phyloP scores from a whole-genome alignment of 2,888 invertebrate genomes.

The Salpingus planirostris region DNA sequence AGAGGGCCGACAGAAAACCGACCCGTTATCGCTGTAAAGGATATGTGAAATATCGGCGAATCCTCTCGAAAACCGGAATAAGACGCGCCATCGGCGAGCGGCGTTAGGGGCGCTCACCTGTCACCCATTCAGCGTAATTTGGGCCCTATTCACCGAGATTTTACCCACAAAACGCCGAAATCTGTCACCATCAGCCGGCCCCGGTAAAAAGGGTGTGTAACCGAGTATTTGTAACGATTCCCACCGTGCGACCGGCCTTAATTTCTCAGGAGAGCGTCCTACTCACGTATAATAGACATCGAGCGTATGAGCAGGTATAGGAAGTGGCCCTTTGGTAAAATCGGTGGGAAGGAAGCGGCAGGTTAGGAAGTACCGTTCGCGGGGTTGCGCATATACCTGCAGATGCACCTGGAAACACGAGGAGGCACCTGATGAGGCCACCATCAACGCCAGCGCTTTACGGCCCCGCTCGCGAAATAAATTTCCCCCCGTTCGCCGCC shows the following conservation, averaged over 20 bases:
- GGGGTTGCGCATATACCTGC: no score
- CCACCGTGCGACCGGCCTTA: no score
- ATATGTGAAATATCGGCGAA: no score
- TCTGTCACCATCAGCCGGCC: conserved; percentile 1
- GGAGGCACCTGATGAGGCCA: no score
- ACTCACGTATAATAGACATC: no score
- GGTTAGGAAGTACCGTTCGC: no score
- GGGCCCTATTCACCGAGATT: conserved; percentile 2
- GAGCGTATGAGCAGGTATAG: no score
- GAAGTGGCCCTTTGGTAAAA: conserved; percentile 1
- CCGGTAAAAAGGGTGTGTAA: conserved; percentile 11
- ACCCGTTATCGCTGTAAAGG: neutral
- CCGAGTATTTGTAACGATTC: conserved; percentile 10
- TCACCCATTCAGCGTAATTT: conserved; percentile 3
- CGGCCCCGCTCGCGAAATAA: neutral
- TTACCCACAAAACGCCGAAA: neutral
- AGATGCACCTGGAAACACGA: no score
- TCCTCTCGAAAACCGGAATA: no score
- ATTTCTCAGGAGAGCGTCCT: no score
- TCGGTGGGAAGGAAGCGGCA: conserved; percentile 11
- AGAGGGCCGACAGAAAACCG: conserved; percentile 3
- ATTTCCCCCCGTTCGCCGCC: no score
- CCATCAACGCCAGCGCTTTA: neutral
- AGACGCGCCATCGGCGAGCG: no score
- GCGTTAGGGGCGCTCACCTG: conserved; percentile 5